These are phyloP conservation scores for Platorchestia sp. DNA, from an alignment of 1,140 invertebrate genomes.

Conservation along the genomic window DNA sequence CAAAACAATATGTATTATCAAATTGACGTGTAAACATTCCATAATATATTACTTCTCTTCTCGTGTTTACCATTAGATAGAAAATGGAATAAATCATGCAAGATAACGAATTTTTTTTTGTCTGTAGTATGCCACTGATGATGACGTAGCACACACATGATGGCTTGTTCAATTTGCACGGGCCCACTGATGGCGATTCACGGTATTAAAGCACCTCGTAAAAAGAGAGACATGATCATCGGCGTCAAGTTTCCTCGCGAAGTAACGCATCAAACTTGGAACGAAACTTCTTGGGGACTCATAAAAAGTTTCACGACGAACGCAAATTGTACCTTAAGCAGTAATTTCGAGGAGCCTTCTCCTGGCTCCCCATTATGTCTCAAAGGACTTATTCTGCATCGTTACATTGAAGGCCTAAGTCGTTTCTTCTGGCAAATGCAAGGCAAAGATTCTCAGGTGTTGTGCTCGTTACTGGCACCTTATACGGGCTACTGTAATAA, in stretches of 20 bases:
- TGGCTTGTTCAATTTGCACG: neutral
- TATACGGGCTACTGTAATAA: neutral
- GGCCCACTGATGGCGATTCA: neutral
- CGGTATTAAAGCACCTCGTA: constrained; percentile 7
- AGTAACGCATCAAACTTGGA: constrained; percentile 24
- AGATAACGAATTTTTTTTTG: too few relatives aligned
- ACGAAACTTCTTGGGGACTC: neutral
- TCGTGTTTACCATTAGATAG: too few relatives aligned
- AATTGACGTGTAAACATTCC: too few relatives aligned
- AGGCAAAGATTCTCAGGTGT: neutral
- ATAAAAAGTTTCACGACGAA: constrained; percentile 18
- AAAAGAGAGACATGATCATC: constrained; percentile 14
- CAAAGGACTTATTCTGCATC: neutral
- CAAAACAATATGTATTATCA: too few relatives aligned
- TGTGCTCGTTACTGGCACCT: neutral
- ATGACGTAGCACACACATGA: neutral
- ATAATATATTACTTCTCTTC: too few relatives aligned
- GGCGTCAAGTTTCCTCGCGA: constrained; percentile 29
- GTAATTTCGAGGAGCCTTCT: neutral
- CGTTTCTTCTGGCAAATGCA: neutral
- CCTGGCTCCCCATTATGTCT: neutral
- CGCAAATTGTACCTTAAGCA: constrained; percentile 45
- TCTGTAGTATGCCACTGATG: neutral
- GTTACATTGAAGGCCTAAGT: neutral
- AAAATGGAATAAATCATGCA: too few relatives aligned